A percentile compares a stretch with the other conserved stretches of the same genome.
Conservation (phyloP, 2,888 invertebrate species). For the Agonopterix alstromeriana region DNA sequence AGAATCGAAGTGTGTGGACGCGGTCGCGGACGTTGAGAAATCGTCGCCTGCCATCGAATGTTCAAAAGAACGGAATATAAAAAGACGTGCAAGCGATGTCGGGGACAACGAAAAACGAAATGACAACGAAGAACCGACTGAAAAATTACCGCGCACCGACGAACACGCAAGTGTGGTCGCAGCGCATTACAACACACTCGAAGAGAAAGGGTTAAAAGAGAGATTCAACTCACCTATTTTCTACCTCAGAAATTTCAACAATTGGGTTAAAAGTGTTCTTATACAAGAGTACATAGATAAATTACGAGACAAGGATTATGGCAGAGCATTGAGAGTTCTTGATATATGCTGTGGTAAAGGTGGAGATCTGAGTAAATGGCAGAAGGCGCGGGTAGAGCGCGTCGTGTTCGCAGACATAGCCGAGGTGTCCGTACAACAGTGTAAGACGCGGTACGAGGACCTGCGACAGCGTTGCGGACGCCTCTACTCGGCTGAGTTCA, state of each 20-base stretch:
- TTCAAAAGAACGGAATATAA: slow-evolving; percentile 1
- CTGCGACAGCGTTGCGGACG: slow-evolving; percentile 66
- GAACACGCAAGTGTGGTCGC: slow-evolving; percentile 84
- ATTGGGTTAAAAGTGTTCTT: slow-evolving; percentile 98
- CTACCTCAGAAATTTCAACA: slow-evolving; percentile 97
- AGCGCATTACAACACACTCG: slow-evolving; percentile 93
- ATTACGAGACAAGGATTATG: slow-evolving; percentile 80
- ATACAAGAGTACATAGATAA: slow-evolving; percentile 89
- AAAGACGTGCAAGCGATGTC: slow-evolving; percentile 3
- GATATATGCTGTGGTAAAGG: slow-evolving; percentile 99
- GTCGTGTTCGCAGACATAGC: slow-evolving; percentile 96
- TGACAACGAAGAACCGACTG: background rate
- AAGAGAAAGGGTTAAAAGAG: slow-evolving; percentile 87
- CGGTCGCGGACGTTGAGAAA: slow-evolving; percentile 6
- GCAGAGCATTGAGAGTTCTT: slow-evolving; percentile 83
- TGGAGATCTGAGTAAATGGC: slow-evolving; percentile 98
- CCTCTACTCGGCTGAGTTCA: slow-evolving; percentile 91
- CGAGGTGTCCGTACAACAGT: slow-evolving; percentile 93
- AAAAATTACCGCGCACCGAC: slow-evolving; percentile 13
- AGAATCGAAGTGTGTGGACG: background rate
- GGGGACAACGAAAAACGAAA: slow-evolving; percentile 9
- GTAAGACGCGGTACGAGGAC: slow-evolving; percentile 88
- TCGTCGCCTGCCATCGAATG: background rate
- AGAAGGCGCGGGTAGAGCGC: slow-evolving; percentile 86
- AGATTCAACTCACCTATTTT: slow-evolving; percentile 94